phyloP scores from a whole-genome alignment of 1,140 invertebrate genomes.

The Charaxes varanes region DNA sequence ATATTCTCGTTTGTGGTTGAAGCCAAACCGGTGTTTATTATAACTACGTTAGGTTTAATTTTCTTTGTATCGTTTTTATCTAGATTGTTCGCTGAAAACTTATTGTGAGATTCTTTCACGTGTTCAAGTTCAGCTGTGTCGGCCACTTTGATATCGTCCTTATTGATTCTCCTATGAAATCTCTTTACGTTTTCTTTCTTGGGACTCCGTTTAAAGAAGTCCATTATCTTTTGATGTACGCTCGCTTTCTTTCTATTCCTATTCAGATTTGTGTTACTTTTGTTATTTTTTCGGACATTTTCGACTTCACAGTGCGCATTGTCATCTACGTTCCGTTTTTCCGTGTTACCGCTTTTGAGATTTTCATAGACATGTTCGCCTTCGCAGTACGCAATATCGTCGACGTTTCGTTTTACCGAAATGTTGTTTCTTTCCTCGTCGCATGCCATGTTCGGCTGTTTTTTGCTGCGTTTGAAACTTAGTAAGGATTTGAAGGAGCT shows the following conservation, averaged over 20 bases:
- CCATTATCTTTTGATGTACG: slow-evolving; percentile 9
- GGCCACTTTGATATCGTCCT: slow-evolving; percentile 40
- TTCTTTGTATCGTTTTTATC: slow-evolving; percentile 8
- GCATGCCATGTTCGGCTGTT: slow-evolving; percentile 2
- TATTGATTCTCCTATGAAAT: slow-evolving; percentile 30
- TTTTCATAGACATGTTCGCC: slow-evolving; percentile 19
- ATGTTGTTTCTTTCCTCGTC: slow-evolving; percentile 3
- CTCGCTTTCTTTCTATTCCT: neutral
- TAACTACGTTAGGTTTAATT: slow-evolving; percentile 67
- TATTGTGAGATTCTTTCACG: slow-evolving; percentile 7
- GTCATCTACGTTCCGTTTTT: too few species aligned
- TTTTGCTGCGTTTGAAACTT: too few species aligned
- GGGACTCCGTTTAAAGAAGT: slow-evolving; percentile 11
- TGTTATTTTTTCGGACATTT: slow-evolving; percentile 19
- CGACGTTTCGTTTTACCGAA: too few species aligned
- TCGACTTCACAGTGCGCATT: too few species aligned
- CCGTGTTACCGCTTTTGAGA: slow-evolving; percentile 14
- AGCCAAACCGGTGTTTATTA: slow-evolving; percentile 78
- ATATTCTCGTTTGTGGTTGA: slow-evolving; percentile 81
- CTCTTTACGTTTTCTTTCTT: slow-evolving; percentile 15
- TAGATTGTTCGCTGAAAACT: slow-evolving; percentile 4
- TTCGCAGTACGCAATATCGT: too few species aligned
- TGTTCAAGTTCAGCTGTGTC: slow-evolving; percentile 11
- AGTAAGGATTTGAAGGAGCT: too few species aligned
- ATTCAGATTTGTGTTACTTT: slow-evolving; percentile 14